These are phyloP conservation scores for Polydrusus cervinus DNA, from an alignment of 2,888 invertebrate species.

Conservation along the genomic window DNA sequence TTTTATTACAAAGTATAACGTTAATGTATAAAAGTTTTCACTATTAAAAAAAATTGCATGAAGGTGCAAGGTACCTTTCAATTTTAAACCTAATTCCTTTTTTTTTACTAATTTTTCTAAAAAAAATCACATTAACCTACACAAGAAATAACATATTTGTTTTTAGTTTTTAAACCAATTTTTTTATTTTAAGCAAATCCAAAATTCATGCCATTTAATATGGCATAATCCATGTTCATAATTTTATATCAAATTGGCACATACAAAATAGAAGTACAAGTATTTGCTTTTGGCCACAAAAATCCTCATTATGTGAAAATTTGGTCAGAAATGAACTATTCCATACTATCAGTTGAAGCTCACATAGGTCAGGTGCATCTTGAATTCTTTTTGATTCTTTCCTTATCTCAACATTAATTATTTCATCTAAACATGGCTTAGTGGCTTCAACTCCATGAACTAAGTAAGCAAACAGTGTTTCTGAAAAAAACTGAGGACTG, in stretches of 20 bases:
- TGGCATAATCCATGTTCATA: too few relatives aligned
- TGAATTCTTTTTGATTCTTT: constrained; percentile 9
- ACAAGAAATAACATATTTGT: not conserved
- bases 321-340: constrained; percentile 35
- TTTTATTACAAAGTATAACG: too few relatives aligned
- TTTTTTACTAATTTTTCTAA: too few relatives aligned
- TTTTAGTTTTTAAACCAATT: too few relatives aligned
- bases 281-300: constrained; percentile 42
- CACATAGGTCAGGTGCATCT: constrained; percentile 42
- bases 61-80: too few relatives aligned
- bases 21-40: too few relatives aligned
- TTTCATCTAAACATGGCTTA: constrained; percentile 41
- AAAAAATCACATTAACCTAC: too few relatives aligned
- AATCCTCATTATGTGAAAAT: constrained; percentile 42
- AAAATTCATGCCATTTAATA: too few relatives aligned
- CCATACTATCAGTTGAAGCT: constrained; percentile 42
- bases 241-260: constrained; percentile 17
- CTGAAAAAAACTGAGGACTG: constrained; percentile 52
- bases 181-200: too few relatives aligned
- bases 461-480: constrained; percentile 39
- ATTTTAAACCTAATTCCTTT: too few relatives aligned
- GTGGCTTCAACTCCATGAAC: constrained; percentile 26
- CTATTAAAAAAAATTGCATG: too few relatives aligned
- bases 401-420: constrained; percentile 7
- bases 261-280: constrained; percentile 39